Evolutionary conservation across 2,888 invertebrate species (phyloP), one percentile per base, ranked within the genome.

Genomic region (Cylloceria caligata): DNA sequence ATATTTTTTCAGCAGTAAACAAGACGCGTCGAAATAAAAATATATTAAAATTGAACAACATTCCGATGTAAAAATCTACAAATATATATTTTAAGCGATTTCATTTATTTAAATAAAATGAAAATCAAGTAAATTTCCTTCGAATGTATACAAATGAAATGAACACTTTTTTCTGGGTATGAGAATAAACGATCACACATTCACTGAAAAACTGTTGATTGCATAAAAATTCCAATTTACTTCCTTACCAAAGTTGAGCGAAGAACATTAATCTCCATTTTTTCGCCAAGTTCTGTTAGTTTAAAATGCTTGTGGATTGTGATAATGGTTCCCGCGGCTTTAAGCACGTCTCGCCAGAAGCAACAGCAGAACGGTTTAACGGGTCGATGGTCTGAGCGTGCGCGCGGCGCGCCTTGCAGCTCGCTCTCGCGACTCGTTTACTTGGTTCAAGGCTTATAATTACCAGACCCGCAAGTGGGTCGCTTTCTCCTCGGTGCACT

Each of bases 391-490:
- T 74, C 49, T 30, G 39, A 19, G 21, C 21, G 49, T 52, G 49
- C 47, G 39, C 49, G 24, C 73, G 21, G 49, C 47, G 39, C 49
- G 24, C 73, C 52, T 64, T 52, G 76, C 82, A 81, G 83, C 75
- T 81, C 85, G 86, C 85, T 86, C 83, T 86, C 83, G 85, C 88
- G 87, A 88, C 87, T 89, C 89, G 90, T 88, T 90, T 86, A 87
- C 89, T 89, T 87, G 90, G 88, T 90, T 90, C 90, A 91, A 91
- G 91, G 91, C 90, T 91, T 91, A 90, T 91, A 91, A 91, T 91
- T 91, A 91, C 90, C 89, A 88, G 89, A 86, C 78, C 89, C 86
- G 88, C 88, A 89, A 91, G 91, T 91, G 90, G 91, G 91, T 91
- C 91, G 91, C 91, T 91, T 91, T 91, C 91, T 91, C 91, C 90